These are phyloP conservation scores for Melinaea menophilus DNA, from an alignment of 2,888 invertebrate species.

Conservation along the genomic window DNA sequence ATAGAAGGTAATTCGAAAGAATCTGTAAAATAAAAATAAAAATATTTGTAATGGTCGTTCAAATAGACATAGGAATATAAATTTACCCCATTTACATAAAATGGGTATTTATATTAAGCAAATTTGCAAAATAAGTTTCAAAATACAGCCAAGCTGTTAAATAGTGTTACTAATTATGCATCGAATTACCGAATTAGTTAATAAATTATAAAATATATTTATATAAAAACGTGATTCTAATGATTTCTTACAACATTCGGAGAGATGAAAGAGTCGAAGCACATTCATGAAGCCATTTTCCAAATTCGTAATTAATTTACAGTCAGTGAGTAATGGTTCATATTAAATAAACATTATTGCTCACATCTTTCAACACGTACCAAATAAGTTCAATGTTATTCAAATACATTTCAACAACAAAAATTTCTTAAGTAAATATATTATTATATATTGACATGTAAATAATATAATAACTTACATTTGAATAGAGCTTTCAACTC, in stretches of 20 bases:
- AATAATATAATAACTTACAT: too few relatives aligned
- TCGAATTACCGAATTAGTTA: not conserved
- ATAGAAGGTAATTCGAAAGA: too few relatives aligned
- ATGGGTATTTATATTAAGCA: too few relatives aligned
- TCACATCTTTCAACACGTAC: slow-evolving; percentile 25
- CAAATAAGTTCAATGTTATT: slow-evolving; percentile 14
- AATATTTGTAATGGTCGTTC: too few relatives aligned
- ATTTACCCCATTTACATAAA: too few relatives aligned
- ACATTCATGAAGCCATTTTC: slow-evolving; percentile 4
- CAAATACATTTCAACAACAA: not conserved
- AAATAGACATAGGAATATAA: too few relatives aligned
- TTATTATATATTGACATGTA: not conserved
- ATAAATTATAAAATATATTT: not conserved
- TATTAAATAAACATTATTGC: slow-evolving; percentile 32
- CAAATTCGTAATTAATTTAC: slow-evolving; percentile 31
- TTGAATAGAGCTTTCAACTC: too few relatives aligned
- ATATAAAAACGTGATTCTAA: not conserved
- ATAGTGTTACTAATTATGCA: too few relatives aligned
- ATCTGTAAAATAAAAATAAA: too few relatives aligned
- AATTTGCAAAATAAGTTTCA: too few relatives aligned
- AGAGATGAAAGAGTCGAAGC: not conserved
- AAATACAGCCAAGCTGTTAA: too few relatives aligned
- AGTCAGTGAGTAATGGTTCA: slow-evolving; percentile 25
- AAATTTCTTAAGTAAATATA: not conserved
- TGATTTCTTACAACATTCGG: not conserved